These are phyloP conservation scores for Ascaphus truei DNA, from an alignment of 2,113 vertebrate genomes.

Conservation along the genomic window DNA sequence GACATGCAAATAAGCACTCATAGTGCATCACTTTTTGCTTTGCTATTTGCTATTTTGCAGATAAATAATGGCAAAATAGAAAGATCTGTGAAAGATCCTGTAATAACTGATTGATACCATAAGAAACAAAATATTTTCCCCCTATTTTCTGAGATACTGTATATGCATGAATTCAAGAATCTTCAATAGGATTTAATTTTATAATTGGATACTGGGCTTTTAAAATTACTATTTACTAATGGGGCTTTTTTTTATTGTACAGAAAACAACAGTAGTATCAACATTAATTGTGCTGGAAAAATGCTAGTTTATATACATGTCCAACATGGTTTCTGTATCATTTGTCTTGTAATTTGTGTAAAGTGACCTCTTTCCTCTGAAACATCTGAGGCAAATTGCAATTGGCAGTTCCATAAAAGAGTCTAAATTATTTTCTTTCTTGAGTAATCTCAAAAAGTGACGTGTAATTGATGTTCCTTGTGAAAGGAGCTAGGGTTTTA, in stretches of 20 bases:
- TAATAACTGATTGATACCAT: no score
- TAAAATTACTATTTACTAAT: neutral
- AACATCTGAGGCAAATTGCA: constrained; percentile 26
- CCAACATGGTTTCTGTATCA: constrained; percentile 19
- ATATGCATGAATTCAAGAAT: no score
- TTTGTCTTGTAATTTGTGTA: constrained; percentile 40
- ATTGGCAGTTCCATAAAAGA: constrained; percentile 19
- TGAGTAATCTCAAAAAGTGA: constrained; percentile 35
- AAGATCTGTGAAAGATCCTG: no score
- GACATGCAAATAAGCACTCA: no score
- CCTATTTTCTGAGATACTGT: no score
- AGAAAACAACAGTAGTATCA: neutral
- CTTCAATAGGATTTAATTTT: no score
- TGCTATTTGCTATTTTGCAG: no score
- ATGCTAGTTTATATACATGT: neutral
- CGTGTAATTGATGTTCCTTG: constrained; percentile 37
- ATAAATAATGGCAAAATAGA: no score
- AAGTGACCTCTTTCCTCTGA: constrained; percentile 4
- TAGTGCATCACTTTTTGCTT: no score
- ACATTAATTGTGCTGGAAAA: neutral
- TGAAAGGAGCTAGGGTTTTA: constrained; percentile 6
- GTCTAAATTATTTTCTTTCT: constrained; percentile 38
- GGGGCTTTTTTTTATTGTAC: neutral
- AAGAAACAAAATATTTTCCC: no score
- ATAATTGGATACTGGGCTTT: neutral